Evolutionary conservation across 2,113 vertebrate genomes (phyloP).

Genomic region (Rhinopomastus cyanomelas): DNA sequence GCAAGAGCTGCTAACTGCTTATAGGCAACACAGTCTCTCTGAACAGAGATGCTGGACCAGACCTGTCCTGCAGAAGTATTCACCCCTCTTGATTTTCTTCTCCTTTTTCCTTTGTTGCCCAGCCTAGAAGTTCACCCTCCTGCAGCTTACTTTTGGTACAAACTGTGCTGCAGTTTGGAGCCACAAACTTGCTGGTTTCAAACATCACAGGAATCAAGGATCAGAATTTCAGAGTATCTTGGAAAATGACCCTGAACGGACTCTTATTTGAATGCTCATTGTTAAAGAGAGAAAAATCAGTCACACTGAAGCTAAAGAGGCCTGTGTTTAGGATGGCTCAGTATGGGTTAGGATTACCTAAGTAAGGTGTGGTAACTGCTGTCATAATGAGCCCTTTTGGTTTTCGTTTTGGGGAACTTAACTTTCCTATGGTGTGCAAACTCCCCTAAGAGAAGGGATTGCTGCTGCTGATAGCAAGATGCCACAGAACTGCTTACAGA

Average conservation of each 20-base stretch:
- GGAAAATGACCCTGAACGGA: neutral
- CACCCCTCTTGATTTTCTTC: neutral
- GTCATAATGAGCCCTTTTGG: neutral
- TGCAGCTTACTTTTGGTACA: neutral
- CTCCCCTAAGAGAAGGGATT: neutral
- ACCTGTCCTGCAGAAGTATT: slow-evolving; percentile 21
- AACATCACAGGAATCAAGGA: neutral
- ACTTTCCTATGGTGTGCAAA: neutral
- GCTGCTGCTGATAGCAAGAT: neutral
- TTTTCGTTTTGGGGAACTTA: neutral
- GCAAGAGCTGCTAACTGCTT: neutral
- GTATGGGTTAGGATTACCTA: neutral
- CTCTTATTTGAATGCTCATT: neutral
- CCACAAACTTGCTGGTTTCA: neutral
- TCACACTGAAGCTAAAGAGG: neutral
- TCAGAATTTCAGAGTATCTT: neutral
- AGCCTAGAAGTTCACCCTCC: neutral
- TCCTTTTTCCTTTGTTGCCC: neutral
- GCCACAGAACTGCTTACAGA: neutral
- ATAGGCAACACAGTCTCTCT: neutral
- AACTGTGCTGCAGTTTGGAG: neutral
- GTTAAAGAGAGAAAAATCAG: neutral
- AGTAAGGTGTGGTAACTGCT: neutral
- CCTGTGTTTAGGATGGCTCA: neutral
- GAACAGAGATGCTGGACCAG: slow-evolving; percentile 7